phyloP scores from a whole-genome alignment of 2,888 invertebrate genomes.

The Synergus umbraculus region DNA sequence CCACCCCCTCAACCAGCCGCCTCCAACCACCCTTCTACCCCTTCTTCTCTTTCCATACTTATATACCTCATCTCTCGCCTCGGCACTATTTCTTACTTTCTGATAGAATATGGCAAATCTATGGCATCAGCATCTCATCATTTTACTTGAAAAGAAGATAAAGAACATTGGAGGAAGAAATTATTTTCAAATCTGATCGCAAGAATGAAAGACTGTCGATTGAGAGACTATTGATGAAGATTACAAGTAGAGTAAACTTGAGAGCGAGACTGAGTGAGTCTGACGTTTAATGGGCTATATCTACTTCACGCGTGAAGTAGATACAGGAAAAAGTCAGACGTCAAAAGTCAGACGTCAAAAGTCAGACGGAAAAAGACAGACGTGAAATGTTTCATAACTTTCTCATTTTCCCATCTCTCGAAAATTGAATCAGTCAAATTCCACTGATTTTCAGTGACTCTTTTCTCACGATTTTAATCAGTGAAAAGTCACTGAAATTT shows the following conservation, averaged over 20 bases:
- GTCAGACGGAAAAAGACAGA: too few relatives aligned
- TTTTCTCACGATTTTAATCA: too few relatives aligned
- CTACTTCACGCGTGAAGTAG: neutral
- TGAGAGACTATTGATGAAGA: neutral
- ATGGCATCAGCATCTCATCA: conserved; percentile 45
- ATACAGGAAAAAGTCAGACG: too few relatives aligned
- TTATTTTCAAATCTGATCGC: neutral
- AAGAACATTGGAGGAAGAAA: neutral
- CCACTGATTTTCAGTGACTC: too few relatives aligned
- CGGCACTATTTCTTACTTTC: neutral
- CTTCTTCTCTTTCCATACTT: neutral
- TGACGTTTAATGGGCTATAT: neutral
- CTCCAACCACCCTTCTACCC: neutral
- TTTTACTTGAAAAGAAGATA: conserved; percentile 31
- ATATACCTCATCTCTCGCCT: neutral
- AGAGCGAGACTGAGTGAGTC: neutral
- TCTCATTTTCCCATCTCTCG: too few relatives aligned
- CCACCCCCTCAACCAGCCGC: neutral
- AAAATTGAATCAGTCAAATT: too few relatives aligned
- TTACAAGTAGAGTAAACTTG: neutral
- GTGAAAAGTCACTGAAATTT: too few relatives aligned
- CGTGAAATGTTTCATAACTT: too few relatives aligned
- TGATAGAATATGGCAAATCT: conserved; percentile 7
- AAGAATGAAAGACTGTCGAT: neutral
- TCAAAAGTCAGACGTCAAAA: too few relatives aligned